phyloP scores from a whole-genome alignment of 2,888 invertebrate genomes.

The Coelinius sp. region DNA sequence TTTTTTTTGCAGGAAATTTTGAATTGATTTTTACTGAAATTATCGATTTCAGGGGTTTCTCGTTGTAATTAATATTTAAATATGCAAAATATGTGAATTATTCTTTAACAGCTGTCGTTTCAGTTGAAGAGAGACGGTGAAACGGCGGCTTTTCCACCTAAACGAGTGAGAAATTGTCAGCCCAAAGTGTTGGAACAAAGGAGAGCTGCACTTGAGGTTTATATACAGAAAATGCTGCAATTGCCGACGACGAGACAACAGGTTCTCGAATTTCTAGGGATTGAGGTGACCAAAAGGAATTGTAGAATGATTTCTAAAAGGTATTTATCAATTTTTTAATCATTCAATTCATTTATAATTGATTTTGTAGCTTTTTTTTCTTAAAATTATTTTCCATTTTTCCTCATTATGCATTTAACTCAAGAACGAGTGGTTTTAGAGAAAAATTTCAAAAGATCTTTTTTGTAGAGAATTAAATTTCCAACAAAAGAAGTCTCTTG shows the following conservation, averaged over 20 bases:
- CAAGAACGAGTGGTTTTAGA: too few species aligned
- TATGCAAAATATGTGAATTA: conserved; percentile 17
- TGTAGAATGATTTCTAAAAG: conserved; percentile 51
- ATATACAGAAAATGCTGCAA: conserved; percentile 73
- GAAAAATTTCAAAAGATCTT: too few species aligned
- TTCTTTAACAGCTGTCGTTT: conserved; percentile 42
- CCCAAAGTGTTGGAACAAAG: conserved; percentile 75
- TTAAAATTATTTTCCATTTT: too few species aligned
- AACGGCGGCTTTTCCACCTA: conserved; percentile 75
- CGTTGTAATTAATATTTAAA: too few species aligned
- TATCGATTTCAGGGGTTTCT: too few species aligned
- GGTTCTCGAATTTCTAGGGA: conserved; percentile 71
- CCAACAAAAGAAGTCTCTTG: too few species aligned
- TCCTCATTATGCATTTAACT: too few species aligned
- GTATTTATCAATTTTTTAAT: conserved; percentile 42
- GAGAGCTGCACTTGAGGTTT: conserved; percentile 72
- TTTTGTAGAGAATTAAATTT: too few species aligned
- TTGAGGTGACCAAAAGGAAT: conserved; percentile 56
- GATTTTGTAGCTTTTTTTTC: not conserved
- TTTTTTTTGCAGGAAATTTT: too few species aligned
- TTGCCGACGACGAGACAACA: conserved; percentile 70
- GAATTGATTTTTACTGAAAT: too few species aligned
- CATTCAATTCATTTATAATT: not conserved
- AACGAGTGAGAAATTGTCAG: conserved; percentile 74
- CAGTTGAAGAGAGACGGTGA: conserved; percentile 73